phyloP scores from a whole-genome alignment of 2,113 vertebrate genomes.

The Tichodroma muraria region DNA sequence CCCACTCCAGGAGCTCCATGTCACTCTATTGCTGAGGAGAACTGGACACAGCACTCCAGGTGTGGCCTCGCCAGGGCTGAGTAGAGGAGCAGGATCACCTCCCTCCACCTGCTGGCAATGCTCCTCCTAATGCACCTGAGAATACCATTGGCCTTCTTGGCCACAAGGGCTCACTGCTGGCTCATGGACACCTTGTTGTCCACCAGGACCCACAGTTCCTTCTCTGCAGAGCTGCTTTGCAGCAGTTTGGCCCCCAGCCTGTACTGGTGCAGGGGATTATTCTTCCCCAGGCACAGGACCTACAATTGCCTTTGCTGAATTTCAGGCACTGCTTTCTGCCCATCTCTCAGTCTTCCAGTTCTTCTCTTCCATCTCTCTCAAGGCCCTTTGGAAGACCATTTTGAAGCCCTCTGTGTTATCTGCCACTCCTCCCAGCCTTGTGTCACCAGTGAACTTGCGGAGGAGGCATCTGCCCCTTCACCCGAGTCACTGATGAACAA shows the following conservation, averaged over 20 bases:
- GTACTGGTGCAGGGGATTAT: not conserved
- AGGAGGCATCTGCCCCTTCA: not conserved
- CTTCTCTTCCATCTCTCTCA: not conserved
- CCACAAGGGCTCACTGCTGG: not conserved
- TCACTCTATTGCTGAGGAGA: not conserved
- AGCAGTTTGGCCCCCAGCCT: not conserved
- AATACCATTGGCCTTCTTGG: not conserved
- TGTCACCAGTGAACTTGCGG: not conserved
- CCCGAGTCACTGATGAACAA: not conserved
- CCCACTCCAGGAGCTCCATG: not conserved
- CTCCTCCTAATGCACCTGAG: not conserved
- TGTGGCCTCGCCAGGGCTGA: not conserved
- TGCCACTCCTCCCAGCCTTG: not conserved
- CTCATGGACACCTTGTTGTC: not conserved
- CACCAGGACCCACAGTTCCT: not conserved
- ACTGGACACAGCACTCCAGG: not conserved
- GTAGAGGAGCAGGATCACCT: not conserved
- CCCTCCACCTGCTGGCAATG: not conserved
- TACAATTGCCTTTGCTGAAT: not conserved
- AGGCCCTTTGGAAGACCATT: not conserved
- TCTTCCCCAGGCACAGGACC: rapidly evolving
- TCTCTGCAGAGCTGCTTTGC: not conserved
- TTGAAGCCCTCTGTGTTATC: not conserved
- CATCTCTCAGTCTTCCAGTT: not conserved
- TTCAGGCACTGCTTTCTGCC: not conserved